phyloP scores from a whole-genome alignment of 1,140 invertebrate species.

The Drosophila watanabei region DNA sequence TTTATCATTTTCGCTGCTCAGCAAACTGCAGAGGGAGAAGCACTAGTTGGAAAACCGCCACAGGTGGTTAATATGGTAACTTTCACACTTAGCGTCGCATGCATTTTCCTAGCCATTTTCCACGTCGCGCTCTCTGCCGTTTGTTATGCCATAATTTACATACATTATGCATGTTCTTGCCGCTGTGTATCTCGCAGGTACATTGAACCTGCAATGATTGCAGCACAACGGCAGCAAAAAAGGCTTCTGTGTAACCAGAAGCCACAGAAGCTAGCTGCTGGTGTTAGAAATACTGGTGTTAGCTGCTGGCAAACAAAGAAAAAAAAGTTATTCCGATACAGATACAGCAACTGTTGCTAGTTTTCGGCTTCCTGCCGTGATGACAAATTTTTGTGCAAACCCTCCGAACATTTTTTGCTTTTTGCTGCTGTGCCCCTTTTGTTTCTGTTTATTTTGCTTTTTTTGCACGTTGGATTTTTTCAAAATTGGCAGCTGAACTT shows the following conservation, averaged over 20 bases:
- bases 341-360: slow-evolving; percentile 79
- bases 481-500: slow-evolving; percentile 46
- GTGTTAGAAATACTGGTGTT: slow-evolving; percentile 13
- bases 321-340: slow-evolving; percentile 56
- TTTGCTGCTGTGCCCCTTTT: not conserved
- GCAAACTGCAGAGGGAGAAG: not conserved
- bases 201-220: slow-evolving; percentile 80
- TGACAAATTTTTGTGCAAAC: slow-evolving; percentile 72
- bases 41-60: slow-evolving; percentile 43
- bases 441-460: not conserved
- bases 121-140: slow-evolving; percentile 27
- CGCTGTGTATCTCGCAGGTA: slow-evolving; percentile 62
- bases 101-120: slow-evolving; percentile 37
- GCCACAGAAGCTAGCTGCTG: slow-evolving; percentile 21
- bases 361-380: slow-evolving; percentile 75
- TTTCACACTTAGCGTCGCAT: slow-evolving; percentile 73
- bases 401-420: slow-evolving; percentile 49
- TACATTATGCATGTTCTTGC: slow-evolving; percentile 77
- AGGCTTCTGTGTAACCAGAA: slow-evolving; percentile 19
- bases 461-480: slow-evolving; percentile 14
- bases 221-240: slow-evolving; percentile 18
- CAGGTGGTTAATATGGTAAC: slow-evolving; percentile 81
- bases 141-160: slow-evolving; percentile 78
- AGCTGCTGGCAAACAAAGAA: slow-evolving; percentile 29
- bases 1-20: slow-evolving; percentile 15